Evolutionary conservation across 1,140 invertebrate genomes (phyloP).

Genomic region (Scaptomyza pallida): DNA sequence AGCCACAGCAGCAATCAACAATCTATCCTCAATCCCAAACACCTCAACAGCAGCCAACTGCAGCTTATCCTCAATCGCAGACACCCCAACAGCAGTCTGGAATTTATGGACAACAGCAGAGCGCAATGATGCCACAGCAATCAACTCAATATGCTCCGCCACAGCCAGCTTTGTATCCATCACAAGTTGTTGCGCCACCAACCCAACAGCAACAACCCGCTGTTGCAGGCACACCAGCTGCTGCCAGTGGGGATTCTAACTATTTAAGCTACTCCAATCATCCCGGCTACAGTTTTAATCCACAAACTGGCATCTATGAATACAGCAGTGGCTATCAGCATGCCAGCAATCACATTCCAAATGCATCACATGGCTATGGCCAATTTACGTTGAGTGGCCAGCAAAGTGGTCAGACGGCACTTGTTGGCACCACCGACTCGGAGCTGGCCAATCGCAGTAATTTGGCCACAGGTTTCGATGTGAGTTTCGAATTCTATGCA

Average conservation of each 20-base stretch:
- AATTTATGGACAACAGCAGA: constrained; percentile 15
- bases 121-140: neutral
- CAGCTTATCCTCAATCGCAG: constrained; percentile 28
- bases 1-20: constrained; percentile 23
- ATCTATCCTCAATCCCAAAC: constrained; percentile 22
- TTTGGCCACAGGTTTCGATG: constrained; percentile 76
- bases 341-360: constrained; percentile 41
- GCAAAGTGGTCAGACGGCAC: constrained; percentile 37
- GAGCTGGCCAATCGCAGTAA: constrained; percentile 66
- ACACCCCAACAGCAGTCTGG: constrained; percentile 10
- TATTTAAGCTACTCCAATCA: constrained; percentile 70
- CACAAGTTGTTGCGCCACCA: neutral
- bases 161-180: constrained; percentile 2
- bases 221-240: neutral
- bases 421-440: constrained; percentile 73
- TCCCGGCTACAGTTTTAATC: constrained; percentile 81
- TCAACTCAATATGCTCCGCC: neutral
- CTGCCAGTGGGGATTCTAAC: constrained; percentile 20
- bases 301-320: constrained; percentile 73
- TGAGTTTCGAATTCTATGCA: constrained; percentile 34
- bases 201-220: neutral
- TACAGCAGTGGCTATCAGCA: constrained; percentile 82
- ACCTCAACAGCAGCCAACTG: constrained; percentile 1
- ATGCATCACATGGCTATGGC: constrained; percentile 44
- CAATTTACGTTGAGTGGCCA: constrained; percentile 76